Percentiles rank a stretch among this genome's conserved stretches.
These are phyloP conservation scores for Aphidius gifuensis DNA, from an alignment of 1,140 invertebrate genomes.

Conservation along the genomic window DNA sequence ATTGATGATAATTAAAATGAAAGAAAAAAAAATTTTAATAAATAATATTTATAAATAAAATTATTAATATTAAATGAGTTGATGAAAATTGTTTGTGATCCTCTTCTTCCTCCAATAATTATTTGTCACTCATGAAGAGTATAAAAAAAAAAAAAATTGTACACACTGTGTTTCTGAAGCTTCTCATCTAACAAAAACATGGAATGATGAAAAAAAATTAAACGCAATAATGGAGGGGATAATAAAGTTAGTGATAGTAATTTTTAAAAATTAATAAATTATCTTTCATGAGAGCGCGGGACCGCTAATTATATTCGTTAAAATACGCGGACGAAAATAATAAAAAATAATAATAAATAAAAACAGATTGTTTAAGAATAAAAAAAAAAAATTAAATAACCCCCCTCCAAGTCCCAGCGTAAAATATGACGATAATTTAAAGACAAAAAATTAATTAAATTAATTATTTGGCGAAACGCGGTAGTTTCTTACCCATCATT, in stretches of 20 bases:
- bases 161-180: too few species aligned
- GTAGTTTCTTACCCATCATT: constrained; percentile 57
- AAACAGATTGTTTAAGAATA: constrained; percentile 12
- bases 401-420: constrained; percentile 32
- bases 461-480: constrained; percentile 48
- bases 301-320: constrained; percentile 7
- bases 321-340: constrained; percentile 10
- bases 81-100: constrained; percentile 7
- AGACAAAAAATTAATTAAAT: constrained; percentile 25
- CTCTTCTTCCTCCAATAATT: constrained; percentile 24
- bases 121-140: constrained; percentile 13
- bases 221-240: too few species aligned
- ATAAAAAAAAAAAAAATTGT: neutral
- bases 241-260: too few species aligned
- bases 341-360: constrained; percentile 14
- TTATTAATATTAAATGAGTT: too few species aligned
- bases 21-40: too few species aligned
- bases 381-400: neutral
- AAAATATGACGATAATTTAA: constrained; percentile 24
- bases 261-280: too few species aligned
- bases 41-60: too few species aligned
- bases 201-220: too few species aligned
- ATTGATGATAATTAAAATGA: too few species aligned
- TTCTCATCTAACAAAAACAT: too few species aligned
- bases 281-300: constrained; percentile 11